Base-by-base conservation (phyloP, 2,888 invertebrate genomes). In the Sphaerophoria rueppellii region DNA sequence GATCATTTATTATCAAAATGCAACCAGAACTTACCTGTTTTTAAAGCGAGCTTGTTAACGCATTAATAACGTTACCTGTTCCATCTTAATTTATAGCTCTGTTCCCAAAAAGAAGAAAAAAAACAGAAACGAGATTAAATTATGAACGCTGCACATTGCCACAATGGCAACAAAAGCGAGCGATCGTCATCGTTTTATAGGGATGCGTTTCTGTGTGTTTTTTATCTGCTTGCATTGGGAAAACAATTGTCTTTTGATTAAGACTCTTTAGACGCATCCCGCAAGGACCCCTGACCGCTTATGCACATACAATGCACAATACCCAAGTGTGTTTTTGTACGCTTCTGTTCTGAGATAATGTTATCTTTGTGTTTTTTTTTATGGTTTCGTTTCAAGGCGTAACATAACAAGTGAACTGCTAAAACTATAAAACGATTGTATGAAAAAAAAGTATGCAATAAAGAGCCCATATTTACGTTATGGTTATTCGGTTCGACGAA, bases 231-330 rank as follows among this genome's bases (percentile, higher is more conserved):
- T 70, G 58, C 63, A 60, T 65, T 55, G 46, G n/a, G 34, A 65
- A 46, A 52, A 83, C 83, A 75, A 83, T 79, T 69, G 79, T 67
- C 74, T 69, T 72, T 71, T 80, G 83, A 83, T 83, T 76, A 72
- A 72, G 74, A 43, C 9, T 50, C 35, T 43, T 37, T 50, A 67
- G 52, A 32, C 9, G 14, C 48, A 32, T 54, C 50, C 34, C 46
- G 48, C 16, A 24, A 48, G 48, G 74, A 67, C 70, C 63, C 58
- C 57, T 71, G 55, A 67, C 76, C 67, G 75, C 43, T 70, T 24
- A 24, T 24, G 24, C 24, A 2, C 24, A 24, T 24, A 24, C 24
- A 24, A 24, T 60, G 50, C 43, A 43, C 60, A 60, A 60, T 60
- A 24, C 24, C 54, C 60, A 58, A 58, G 79, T 75, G 63, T 52